Base-by-base conservation (phyloP, 2,888 invertebrate species). In the Drosophila dives region DNA sequence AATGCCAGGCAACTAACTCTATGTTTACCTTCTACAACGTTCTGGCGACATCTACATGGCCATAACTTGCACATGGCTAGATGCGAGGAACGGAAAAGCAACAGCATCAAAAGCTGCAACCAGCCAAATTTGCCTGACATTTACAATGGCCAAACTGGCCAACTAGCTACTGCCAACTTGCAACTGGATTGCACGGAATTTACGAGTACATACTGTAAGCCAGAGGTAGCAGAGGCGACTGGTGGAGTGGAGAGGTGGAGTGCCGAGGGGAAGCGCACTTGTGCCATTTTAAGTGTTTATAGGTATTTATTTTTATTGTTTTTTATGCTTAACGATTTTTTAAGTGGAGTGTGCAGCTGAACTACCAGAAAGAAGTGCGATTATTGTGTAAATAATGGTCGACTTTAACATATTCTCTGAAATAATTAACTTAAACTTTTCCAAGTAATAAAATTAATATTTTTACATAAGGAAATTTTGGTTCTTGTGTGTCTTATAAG, bases 211-310 rank as follows among this genome's bases (percentile, higher is more conserved):
- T 15, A 38, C 64, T 17, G n/a, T 17, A 34, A 61, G 49, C 51
- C 49, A 63, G 45, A 49, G 74, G 17, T 36, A 17, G 6, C 23
- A 26, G 20, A 15, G n/a, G 6, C 17, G 20, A 29, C 42, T 20
- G 20, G 20, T 17, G 38, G 38, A 49, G 58, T 17, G 23, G 34
- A 40, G 61, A 29, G 54, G n/a, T 45, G 29, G 20, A 33, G 60
- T 15, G 50, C 5, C 23, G 15, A 29, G 34, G n/a, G 12, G 50
- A 48, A 71, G 23, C 64, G 64, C 66, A 83, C 71, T 77, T 89
- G 80, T 77, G 85, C 89, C 89, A 89, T 86, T 86, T 89, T 75
- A 89, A 89, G 85, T 86, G 85, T 86, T 89, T 86, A 89, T 87
- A 89, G 89, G 89, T 86, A 86, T 86, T 86, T 86, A 80, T 80